Base-by-base conservation (phyloP, 2,888 invertebrate genomes). In the Pseudococcus viburni region DNA sequence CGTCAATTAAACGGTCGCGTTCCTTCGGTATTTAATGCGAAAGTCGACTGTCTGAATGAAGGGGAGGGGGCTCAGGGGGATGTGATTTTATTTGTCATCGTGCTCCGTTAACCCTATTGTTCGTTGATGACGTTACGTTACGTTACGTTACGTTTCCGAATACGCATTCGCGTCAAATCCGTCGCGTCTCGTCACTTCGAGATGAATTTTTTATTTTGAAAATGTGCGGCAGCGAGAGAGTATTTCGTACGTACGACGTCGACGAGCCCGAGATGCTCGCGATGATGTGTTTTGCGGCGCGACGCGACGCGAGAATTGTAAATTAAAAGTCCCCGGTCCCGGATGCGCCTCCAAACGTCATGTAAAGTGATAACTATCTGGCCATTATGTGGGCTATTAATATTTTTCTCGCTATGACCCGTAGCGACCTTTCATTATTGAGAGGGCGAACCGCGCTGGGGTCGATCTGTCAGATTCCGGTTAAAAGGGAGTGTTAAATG, bases 321-420 rank as follows among this genome's bases (percentile, higher is more conserved):
- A 85, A 85, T 85, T 85, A 85, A 85, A 85, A 64, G 48, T 48
- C 64, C 33, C 85, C 85, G 85, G 12, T 85, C 64, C 85, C 85
- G 85, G 85, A 85, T 85, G 85, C 55, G 39, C 64, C 59, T 85
- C 42, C 85, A 42, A 85, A 85, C 85, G 85, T 85, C 85, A 64
- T 85, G 22, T 59, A 39, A 85, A 85, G 85, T 85, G 87, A 87
- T 87, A 87, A 87, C 51, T 80, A 77, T 87, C 51, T 77, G 51
- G 80, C 87, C 51, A 80, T 87, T 87, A 87, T 87, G 87, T 77
- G 87, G 87, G 87, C 87, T 87, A 87, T 87, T 87, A 51, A 87
- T 51, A 87, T 80, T 77, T 87, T 87, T 87, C 80, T 68, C 87
- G 80, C 26, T 48, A 48, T 51, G 73, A 73, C 73, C 77, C 87